A percentile compares a stretch with the other conserved stretches of the same genome.
Evolutionary conservation across 2,888 invertebrate species (phyloP).

Genomic region (Acheta domesticus): DNA sequence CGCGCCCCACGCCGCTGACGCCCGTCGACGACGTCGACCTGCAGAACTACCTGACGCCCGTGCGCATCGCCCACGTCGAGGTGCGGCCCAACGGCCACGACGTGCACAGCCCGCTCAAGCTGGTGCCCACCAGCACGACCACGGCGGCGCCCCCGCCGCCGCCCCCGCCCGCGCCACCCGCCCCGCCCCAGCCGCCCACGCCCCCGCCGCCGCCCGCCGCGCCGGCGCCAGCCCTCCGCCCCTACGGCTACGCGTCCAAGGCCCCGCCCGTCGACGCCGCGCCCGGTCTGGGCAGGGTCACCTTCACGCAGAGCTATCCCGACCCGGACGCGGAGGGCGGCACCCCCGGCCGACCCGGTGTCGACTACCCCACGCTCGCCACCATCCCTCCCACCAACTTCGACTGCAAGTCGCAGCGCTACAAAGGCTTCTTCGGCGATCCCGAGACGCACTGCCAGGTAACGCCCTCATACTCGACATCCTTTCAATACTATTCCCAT

Average conservation of each 20-base stretch:
- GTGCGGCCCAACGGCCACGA: not conserved
- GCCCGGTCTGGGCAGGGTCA: not conserved
- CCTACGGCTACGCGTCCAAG: constrained; percentile 10
- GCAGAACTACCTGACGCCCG: not conserved
- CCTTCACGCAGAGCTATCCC: constrained; percentile 30
- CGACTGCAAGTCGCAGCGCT: constrained; percentile 77
- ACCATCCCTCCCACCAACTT: constrained; percentile 74
- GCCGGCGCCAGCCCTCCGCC: not conserved
- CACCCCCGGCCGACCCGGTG: constrained; percentile 60
- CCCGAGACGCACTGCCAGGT: constrained; percentile 84
- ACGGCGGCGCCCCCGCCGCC: not conserved
- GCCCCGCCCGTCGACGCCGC: not conserved
- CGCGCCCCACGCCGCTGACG: not conserved
- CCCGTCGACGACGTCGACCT: not conserved
- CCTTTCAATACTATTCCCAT: no score
- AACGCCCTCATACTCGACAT: constrained; percentile 36
- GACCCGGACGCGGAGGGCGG: constrained; percentile 39
- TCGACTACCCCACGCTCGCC: constrained; percentile 76
- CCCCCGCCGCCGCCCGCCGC: not conserved
- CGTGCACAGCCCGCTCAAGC: not conserved
- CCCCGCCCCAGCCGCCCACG: not conserved
- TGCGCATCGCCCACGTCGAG: constrained; percentile 19
- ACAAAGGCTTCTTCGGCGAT: constrained; percentile 88
- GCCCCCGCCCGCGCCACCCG: not conserved
- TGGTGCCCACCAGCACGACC: not conserved